Evolutionary conservation across 2,797 vertebrate genomes (phyloP), one percentile per base, ranked within the genome.

Genomic region (Rhinophrynus dorsalis): DNA sequence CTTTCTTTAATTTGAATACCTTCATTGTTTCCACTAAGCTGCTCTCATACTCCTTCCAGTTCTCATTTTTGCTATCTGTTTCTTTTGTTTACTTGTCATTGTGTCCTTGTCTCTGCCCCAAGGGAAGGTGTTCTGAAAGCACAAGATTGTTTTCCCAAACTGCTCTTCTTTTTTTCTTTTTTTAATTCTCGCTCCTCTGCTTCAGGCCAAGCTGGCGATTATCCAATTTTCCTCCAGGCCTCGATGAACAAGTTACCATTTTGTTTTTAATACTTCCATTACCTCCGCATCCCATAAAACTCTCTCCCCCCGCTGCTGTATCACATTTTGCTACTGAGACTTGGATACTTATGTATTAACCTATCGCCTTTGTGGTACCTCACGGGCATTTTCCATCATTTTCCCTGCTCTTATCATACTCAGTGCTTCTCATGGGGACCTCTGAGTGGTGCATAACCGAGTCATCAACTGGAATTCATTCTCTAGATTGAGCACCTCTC

Each of bases 261-360:
- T 65, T 50, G 33, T 23, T 65, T 71, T 42, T 64, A 64, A 72
- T 58, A 57, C 61, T 72, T 58, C 27, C 24, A 72, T 72, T 72
- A 58, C 33, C 27, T 56, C n/a, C 23, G 18, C 10, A 58, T 58
- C 42, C 20, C 18, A 65, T 72, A 64, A 72, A 58, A 64, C 23
- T 50, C 9, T 23, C 17, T 48, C 32, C 48, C 4, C 48, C 4
- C 5, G 15, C 60, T 7, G 7, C 42, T 30, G 17, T 30, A 58
- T 50, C 35, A 20, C 18, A 72, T 64, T 29, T 29, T n/a, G 26
- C 48, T 13, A 62, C 18, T 23, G n/a, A 38, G 51, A 17, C 52
- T 45, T 8, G 51, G 60, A 57, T 51, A 40, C 30, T 15, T 63
- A 21, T 64, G 21, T 11, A 63, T 71, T 63, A 69, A 71, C 60